Base-by-base conservation (phyloP, 2,888 invertebrate species). In the Glyphotaelius pellucidus region DNA sequence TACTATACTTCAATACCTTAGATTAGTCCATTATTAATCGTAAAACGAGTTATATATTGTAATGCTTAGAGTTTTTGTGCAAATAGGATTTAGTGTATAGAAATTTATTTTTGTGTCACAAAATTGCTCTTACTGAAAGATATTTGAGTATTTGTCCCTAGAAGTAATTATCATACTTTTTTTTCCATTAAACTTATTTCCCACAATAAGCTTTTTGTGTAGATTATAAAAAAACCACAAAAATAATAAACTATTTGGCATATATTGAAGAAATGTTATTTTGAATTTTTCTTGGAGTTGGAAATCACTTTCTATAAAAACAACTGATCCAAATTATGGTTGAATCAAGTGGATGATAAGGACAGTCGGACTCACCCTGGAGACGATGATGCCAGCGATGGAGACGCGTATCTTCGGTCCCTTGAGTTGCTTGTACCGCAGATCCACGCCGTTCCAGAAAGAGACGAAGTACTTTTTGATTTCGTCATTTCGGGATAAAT, bases 361-460 rank as follows among this genome's bases (percentile, higher is more conserved):
- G 5, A 81, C 31, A 32, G 35, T 31, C 30, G 1, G 25, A 96
- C 97, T 97, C 95, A 99, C 99, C 96, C 99, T 97, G 94, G 99
- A 99, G 94, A 99, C 99, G 94, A 99, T 99, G 95, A 99, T 99
- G 94, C 99, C 99, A 93, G 99, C 99, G 94, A 99, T 98, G 94
- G 98, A 98, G 95, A 99, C 98, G 94, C 99, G 97, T 95, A 99
- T 98, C 96, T 98, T 98, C 89, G 99, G 99, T 90, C 98, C 98
- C 95, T 98, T 98, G 90, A 99, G 96, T 94, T 98, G 96, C 94
- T 99, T 98, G 96, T 99, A 99, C 94, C 99, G 96, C 93, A 99
- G 96, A 95, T 99, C 99, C 31, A 99, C 99, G 87, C 99, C 99
- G 95, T 99, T 99, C 99, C 99, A 99, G 95, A 99, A 99, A 81